Base-by-base conservation (phyloP, 2,113 vertebrate genomes). In the Neogale vison region DNA sequence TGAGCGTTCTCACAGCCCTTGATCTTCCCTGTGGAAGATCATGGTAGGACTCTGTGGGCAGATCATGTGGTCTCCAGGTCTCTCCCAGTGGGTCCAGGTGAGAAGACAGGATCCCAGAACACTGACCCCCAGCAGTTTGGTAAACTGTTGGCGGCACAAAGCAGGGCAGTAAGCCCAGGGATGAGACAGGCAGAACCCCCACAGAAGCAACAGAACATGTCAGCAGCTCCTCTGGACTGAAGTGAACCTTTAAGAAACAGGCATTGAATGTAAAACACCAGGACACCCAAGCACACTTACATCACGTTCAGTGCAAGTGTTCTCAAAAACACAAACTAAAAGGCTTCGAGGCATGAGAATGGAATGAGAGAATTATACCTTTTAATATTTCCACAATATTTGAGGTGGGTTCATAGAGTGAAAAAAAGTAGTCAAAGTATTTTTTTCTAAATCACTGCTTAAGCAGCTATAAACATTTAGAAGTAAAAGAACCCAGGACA, bases 391-490 rank as follows among this genome's bases (percentile, higher is more conserved):
- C 31, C 47, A 23, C 36, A 21, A 14, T 59, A 81, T 50, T 80
- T 59, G 76, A 50, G 61, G 20, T 39, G 42, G 7, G 18, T 63
- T 72, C 72, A 61, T 72, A 82, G 69, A 69, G 23, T 80, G 84
- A 94, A 69, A 61, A 65, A 65, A 20, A 47, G 4, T 29, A 45
- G 72, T 31, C 65, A 17, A 72, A 82, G 34, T 59, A 31, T 42
- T 82, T 88, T 61, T 94, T 57, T 55, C 88, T 71, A 61, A 81
- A 80, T 86, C 61, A 82, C 42, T n/a, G n/a, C 26, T 47, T 61
- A 82, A 81, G 63, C 76, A 72, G 39, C 85, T 82, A 63, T 94
- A 82, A 88, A 80, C 63, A 57, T 65, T 72, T 79, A 67, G 31
- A 76, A 88, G 67, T 83, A 88, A 83, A 93, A 67, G 34, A 67